A percentile compares a stretch with the other conserved stretches of the same genome.
Conservation (phyloP, 2,113 vertebrate species). For the Circaetus cinerascens region DNA sequence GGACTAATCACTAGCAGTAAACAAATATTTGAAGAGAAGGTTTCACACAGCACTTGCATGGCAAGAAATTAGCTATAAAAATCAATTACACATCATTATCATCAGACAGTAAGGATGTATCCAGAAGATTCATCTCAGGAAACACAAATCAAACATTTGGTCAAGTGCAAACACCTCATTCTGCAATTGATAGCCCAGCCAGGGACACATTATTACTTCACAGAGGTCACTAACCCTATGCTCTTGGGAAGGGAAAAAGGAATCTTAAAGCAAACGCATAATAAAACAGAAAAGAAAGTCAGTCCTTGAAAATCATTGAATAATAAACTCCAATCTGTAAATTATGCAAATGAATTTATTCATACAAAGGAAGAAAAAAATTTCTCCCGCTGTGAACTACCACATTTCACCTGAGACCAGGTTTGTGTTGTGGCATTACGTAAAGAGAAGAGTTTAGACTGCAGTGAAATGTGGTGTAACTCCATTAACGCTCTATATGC, state of each 20-base stretch:
- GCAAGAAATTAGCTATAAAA: slow-evolving; percentile 40
- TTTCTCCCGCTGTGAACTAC: neutral
- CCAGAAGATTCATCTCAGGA: neutral
- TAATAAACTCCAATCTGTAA: neutral
- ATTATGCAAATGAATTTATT: neutral
- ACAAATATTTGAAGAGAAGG: slow-evolving; percentile 43
- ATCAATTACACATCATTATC: slow-evolving; percentile 15
- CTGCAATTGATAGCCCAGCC: neutral
- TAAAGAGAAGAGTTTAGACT: neutral
- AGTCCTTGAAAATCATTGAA: neutral
- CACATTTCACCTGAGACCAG: neutral
- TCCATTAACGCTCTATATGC: neutral
- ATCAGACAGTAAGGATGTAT: neutral
- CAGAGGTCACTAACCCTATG: neutral
- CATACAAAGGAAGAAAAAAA: neutral
- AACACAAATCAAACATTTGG: neutral
- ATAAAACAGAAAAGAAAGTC: neutral
- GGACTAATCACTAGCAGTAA: slow-evolving; percentile 6
- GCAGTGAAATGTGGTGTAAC: neutral
- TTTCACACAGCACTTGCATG: neutral
- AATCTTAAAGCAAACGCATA: neutral
- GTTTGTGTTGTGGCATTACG: neutral
- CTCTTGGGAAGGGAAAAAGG: neutral
- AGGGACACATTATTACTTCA: neutral
- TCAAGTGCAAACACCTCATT: neutral